phyloP scores from a whole-genome alignment of 2,888 invertebrate species.

The Lithophane leautieri region DNA sequence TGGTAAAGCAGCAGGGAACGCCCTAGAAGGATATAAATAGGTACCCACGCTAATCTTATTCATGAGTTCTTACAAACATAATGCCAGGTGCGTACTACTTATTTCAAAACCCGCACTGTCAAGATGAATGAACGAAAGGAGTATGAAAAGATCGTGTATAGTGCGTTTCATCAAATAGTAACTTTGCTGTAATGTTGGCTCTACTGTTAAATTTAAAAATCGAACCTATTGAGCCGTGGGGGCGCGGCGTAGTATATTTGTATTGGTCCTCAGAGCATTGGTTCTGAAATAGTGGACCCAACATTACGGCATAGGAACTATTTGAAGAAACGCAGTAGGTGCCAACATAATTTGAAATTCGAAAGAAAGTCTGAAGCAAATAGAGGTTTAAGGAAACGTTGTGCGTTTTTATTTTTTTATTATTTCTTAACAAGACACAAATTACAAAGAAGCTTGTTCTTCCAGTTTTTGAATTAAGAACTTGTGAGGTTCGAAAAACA shows the following conservation, averaged over 20 bases:
- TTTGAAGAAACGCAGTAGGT: no score
- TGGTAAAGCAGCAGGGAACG: not conserved
- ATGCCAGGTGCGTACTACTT: conserved; percentile 24
- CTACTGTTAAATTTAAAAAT: no score
- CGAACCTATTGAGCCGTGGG: no score
- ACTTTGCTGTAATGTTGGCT: no score
- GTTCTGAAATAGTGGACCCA: no score
- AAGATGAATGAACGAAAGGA: conserved; percentile 9
- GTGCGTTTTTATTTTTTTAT: no score
- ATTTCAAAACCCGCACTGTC: conserved; percentile 27
- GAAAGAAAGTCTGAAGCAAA: not conserved
- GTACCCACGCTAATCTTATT: not conserved
- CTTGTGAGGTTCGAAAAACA: not conserved
- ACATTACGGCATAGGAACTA: no score
- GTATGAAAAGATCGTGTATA: not conserved
- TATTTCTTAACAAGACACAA: no score
- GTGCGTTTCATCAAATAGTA: no score
- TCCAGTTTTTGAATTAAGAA: not conserved
- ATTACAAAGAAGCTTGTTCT: not conserved
- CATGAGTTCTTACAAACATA: conserved; percentile 3
- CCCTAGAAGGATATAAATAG: not conserved
- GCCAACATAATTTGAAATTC: not conserved
- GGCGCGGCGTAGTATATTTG: no score
- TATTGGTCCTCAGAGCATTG: no score
- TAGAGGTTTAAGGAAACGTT: not conserved